phyloP scores from a whole-genome alignment of 2,113 vertebrate genomes.

The Myanophis thanlyinensis region DNA sequence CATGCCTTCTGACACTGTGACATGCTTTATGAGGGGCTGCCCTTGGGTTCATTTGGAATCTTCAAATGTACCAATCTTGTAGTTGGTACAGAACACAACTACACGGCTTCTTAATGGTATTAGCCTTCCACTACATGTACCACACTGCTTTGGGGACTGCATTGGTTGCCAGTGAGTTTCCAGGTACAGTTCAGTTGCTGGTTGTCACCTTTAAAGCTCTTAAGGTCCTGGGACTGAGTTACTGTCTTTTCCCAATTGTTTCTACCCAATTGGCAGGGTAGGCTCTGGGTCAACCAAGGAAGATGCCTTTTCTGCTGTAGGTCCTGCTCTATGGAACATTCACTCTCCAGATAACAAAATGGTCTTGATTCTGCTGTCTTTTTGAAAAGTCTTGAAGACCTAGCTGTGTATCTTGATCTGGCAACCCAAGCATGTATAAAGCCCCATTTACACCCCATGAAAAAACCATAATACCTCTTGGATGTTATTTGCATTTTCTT shows the following conservation, averaged over 20 bases:
- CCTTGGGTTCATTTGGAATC: neutral
- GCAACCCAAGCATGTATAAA: neutral
- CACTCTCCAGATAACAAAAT: neutral
- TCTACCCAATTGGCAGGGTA: neutral
- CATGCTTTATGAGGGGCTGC: neutral
- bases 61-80: no score
- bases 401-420: neutral
- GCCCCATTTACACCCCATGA: neutral
- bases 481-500: neutral
- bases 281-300: neutral
- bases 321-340: neutral
- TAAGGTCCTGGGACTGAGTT: neutral
- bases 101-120: neutral
- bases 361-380: neutral
- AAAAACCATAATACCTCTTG: neutral
- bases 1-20: neutral
- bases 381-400: neutral
- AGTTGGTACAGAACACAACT: neutral
- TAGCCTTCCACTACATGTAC: neutral
- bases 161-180: neutral
- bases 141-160: neutral
- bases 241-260: neutral
- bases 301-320: neutral
- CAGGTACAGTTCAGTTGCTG: neutral
- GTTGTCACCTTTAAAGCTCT: neutral